A percentile compares a stretch with the other conserved stretches of the same genome.
Conservation (phyloP, 2,113 vertebrate genomes). For the Agapornis roseicollis region DNA sequence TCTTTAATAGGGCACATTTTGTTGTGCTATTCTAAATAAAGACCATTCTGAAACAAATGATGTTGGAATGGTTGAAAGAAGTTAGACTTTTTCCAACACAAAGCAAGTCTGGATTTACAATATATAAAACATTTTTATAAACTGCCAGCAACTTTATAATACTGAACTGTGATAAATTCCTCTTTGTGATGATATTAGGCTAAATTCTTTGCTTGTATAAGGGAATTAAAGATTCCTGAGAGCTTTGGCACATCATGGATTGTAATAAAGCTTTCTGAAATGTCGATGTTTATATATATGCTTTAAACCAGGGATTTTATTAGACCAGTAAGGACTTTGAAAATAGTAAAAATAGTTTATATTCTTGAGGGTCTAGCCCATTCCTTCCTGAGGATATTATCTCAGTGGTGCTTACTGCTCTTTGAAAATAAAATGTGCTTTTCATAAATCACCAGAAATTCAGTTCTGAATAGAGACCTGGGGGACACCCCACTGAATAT, state of each 20-base stretch:
- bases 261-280: not conserved
- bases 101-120: not conserved
- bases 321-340: not conserved
- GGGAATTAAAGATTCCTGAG: not conserved
- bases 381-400: not conserved
- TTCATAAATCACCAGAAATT: not conserved
- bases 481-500: not conserved
- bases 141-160: not conserved
- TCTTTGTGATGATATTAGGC: not conserved
- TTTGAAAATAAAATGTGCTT: not conserved
- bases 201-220: not conserved
- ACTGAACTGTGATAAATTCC: not conserved
- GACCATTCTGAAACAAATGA: not conserved
- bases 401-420: not conserved
- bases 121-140: not conserved
- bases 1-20: not conserved
- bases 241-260: not conserved
- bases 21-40: not conserved
- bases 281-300: not conserved
- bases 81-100: not conserved
- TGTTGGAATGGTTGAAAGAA: not conserved
- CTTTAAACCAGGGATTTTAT: not conserved
- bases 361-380: rapidly evolving
- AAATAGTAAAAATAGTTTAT: not conserved
- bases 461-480: not conserved